Percentiles rank a stretch among this genome's conserved stretches.
Conservation (phyloP, 53 echinoderm and acorn worm species). For the Arbacia lixula region DNA sequence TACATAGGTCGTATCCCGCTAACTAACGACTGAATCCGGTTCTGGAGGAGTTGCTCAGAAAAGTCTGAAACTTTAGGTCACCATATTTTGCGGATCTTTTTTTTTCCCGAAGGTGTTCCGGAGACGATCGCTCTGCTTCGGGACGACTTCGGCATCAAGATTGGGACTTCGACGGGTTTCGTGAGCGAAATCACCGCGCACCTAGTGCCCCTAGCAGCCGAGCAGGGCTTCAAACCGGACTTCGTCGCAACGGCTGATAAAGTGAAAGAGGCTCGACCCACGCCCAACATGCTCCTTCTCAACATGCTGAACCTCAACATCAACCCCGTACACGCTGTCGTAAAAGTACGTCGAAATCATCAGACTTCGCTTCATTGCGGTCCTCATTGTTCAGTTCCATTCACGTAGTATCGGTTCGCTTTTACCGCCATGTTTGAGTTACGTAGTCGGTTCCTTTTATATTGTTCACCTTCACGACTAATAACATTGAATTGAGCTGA, state of each 20-base stretch:
- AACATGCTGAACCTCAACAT: constrained; percentile 81
- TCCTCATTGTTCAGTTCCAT: too few relatives aligned
- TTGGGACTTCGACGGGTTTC: constrained; percentile 91
- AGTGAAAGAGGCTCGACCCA: constrained; percentile 81
- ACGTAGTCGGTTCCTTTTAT: too few relatives aligned
- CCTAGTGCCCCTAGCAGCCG: constrained; percentile 67
- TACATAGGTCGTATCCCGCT: too few relatives aligned
- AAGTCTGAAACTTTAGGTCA: too few relatives aligned
- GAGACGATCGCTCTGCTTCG: constrained; percentile 70
- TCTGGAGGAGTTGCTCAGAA: too few relatives aligned
- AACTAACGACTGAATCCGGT: too few relatives aligned
- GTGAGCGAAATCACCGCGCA: constrained; percentile 77
- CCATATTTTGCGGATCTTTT: background rate
- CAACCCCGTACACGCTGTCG: constrained; percentile 81
- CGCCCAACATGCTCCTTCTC: constrained; percentile 86
- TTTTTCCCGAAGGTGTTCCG: constrained; percentile 58
- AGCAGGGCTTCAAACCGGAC: constrained; percentile 78
- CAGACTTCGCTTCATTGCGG: too few relatives aligned
- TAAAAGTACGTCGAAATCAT: constrained; percentile 84
- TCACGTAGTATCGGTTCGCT: too few relatives aligned
- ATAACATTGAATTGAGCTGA: too few relatives aligned
- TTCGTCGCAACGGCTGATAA: constrained; percentile 81
- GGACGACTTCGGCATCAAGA: constrained; percentile 66
- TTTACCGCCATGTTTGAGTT: too few relatives aligned
- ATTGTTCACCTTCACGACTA: too few relatives aligned